Evolutionary conservation across 1,140 invertebrate species (phyloP), one percentile per base, ranked within the genome.

Genomic region (Anadara kagoshimensis): DNA sequence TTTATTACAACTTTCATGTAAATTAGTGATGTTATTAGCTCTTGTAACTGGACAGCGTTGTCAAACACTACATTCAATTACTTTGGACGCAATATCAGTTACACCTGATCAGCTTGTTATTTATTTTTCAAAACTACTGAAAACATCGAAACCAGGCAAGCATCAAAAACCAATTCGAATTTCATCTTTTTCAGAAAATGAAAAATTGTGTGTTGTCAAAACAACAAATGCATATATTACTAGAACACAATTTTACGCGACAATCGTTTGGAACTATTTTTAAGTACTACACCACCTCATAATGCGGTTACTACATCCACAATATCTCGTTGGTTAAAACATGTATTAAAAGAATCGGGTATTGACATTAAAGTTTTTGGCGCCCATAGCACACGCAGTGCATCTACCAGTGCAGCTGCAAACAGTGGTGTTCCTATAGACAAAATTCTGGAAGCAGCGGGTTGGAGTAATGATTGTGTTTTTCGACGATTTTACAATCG

Each of bases 281-380:
- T 78, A 36, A 24, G 24, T 12, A 65, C 53, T 26, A 29, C 64
- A 5, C 64, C 58, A 45, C 66, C 68, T 5, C 45, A 59, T 61
- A 67, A 72, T 41, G 29, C 41, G 3, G 69, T 69, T 12, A 58
- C 72, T 4, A 75, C 49, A 22, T 26, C 66, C n/a, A 78, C 72
- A 20, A 16, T 78, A 16, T n/a, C 62, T 7, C 43, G 72, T 26
- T 74, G 71, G 76, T 29, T 74, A 5, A 78, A 78, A 62, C 54
- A 22, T 0, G 22, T 64, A 14, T 61, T 75, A 44, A 10, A 5
- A 16, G 45, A 53, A 1, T 29, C 77, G 12, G 68, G 69, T 18
- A 75, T 73, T 20, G 66, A 75, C 20, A 62, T 58, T 18, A n/a
- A 64, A 12, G 29, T 18, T 1, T 78, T 51, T 59, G 44, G 45